Conservation (phyloP, 2,888 invertebrate species). For the Campoplex nolae region DNA sequence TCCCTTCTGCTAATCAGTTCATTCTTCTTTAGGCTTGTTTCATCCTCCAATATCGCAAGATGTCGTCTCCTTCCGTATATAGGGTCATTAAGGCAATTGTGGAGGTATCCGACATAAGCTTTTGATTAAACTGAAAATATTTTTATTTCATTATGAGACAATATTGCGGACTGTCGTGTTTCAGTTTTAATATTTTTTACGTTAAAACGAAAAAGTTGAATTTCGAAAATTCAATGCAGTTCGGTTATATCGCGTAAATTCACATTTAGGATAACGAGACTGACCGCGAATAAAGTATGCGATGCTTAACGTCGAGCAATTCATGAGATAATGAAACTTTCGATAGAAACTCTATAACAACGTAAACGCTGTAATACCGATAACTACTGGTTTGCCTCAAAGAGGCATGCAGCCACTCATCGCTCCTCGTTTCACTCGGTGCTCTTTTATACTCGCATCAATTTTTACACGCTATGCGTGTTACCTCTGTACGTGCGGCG, state of each 20-base stretch:
- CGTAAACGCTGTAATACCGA: conserved; percentile 10
- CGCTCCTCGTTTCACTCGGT: not conserved
- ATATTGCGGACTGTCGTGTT: not conserved
- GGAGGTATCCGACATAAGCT: not conserved
- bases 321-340: conserved; percentile 46
- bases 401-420: not conserved
- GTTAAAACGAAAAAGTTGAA: not conserved
- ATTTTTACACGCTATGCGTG: not conserved
- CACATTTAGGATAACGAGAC: not conserved
- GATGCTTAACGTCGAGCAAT: not conserved
- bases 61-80: not conserved
- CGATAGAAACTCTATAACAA: not conserved
- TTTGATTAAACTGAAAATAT: not conserved
- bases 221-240: not conserved
- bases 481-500: not conserved
- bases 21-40: not conserved
- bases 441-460: conserved; percentile 1
- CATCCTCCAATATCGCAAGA: not conserved
- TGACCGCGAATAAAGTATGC: not conserved
- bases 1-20: not conserved
- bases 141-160: not conserved
- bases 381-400: conserved; percentile 30
- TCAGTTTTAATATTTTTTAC: not conserved
- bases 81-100: not conserved
- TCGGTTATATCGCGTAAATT: not conserved